Conservation (phyloP, 2,888 invertebrate species). For the Sacculina carcini region DNA sequence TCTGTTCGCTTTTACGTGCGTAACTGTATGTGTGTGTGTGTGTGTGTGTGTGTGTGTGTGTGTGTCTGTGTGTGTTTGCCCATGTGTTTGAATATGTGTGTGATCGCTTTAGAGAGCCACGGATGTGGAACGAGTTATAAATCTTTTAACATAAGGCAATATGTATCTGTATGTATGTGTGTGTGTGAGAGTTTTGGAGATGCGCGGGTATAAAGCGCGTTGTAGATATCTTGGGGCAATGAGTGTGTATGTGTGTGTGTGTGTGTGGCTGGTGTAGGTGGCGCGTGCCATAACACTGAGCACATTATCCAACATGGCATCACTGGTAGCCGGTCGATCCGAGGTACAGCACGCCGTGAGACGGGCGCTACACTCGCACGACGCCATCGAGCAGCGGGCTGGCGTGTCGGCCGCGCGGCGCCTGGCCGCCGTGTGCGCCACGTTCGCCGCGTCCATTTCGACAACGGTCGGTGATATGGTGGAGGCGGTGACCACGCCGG, state of each 20-base stretch:
- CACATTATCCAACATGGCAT: background rate
- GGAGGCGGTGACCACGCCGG: constrained; percentile 67
- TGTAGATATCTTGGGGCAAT: no score
- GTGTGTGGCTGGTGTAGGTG: constrained; percentile 1
- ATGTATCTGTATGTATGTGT: background rate
- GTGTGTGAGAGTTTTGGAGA: no score
- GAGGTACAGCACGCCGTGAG: constrained; percentile 24
- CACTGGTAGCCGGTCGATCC: constrained; percentile 14
- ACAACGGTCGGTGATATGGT: constrained; percentile 88
- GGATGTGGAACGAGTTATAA: background rate
- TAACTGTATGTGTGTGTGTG: background rate
- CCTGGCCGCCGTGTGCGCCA: constrained; percentile 78
- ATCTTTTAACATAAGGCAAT: background rate
- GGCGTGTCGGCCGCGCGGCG: constrained; percentile 81
- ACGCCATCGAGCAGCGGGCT: constrained; percentile 82
- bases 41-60: background rate
- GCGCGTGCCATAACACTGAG: background rate
- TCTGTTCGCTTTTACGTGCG: background rate
- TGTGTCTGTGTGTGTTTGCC: constrained; percentile 1
- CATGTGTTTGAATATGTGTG: background rate
- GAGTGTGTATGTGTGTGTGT: constrained; percentile 1
- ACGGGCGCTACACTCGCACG: constrained; percentile 71
- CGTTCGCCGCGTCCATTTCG: constrained; percentile 88
- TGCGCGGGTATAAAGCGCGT: no score
- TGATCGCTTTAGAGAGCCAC: background rate